Evolutionary conservation across 2,113 vertebrate species (phyloP).

Genomic region (Castor canadensis): DNA sequence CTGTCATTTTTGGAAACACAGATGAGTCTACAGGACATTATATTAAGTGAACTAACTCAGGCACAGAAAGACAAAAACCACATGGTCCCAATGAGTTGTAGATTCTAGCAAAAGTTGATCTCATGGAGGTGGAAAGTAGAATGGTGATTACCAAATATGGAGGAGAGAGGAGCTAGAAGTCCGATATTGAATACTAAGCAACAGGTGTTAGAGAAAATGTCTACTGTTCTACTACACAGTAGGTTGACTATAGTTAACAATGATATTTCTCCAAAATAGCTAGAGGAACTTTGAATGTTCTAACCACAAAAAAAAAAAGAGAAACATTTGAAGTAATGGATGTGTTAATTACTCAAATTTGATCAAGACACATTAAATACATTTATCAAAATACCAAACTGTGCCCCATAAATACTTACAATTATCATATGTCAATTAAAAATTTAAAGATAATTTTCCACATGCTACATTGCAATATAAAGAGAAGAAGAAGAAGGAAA

Average conservation of each 20-base stretch:
- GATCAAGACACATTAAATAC: too few relatives aligned
- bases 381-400: too few relatives aligned
- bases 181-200: not conserved
- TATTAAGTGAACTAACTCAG: not conserved
- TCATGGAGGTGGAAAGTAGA: not conserved
- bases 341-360: not conserved
- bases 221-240: not conserved
- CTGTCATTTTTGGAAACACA: not conserved
- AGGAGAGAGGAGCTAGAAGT: too few relatives aligned
- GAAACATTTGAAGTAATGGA: not conserved
- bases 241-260: not conserved
- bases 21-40: not conserved
- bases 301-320: not conserved
- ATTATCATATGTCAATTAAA: too few relatives aligned
- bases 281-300: not conserved
- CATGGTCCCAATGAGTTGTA: not conserved
- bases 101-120: not conserved
- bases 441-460: not conserved
- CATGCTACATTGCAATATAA: not conserved
- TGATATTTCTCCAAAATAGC: not conserved
- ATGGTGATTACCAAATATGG: not conserved
- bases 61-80: not conserved
- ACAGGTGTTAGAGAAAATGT: too few relatives aligned
- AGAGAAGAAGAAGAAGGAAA: not conserved
- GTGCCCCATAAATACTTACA: too few relatives aligned